These are phyloP conservation scores for Ectropis crepuscularia DNA, from an alignment of 2,888 invertebrate species.

Conservation along the genomic window DNA sequence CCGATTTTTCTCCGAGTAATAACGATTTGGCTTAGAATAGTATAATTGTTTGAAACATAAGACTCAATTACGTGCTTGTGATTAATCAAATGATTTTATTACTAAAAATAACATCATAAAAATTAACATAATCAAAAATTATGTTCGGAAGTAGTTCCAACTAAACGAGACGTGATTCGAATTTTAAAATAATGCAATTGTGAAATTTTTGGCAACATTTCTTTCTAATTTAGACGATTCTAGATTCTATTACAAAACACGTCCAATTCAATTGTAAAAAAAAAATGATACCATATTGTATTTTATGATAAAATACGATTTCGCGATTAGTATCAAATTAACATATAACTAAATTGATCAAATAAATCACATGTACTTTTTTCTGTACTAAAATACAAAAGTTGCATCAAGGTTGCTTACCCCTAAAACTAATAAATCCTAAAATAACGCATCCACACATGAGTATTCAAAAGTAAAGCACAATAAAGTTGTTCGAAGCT, in stretches of 20 bases:
- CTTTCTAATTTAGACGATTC: conserved; percentile 1
- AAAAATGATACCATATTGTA: conserved; percentile 36
- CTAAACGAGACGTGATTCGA: conserved; percentile 49
- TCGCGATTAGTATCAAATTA: conserved; percentile 58
- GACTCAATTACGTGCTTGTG: conserved; percentile 56
- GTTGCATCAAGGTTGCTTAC: conserved; percentile 62
- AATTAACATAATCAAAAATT: conserved; percentile 53
- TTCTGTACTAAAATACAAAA: conserved; percentile 79
- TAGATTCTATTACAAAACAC: conserved; percentile 46
- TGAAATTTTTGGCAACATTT: neutral
- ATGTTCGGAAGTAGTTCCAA: conserved; percentile 46
- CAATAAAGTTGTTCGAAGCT: conserved; percentile 81
- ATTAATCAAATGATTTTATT: conserved; percentile 43
- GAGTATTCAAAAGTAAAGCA: conserved; percentile 85
- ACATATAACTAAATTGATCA: conserved; percentile 66
- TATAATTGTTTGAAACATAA: conserved; percentile 60
- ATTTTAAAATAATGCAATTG: conserved; percentile 4
- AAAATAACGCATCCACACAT: conserved; percentile 81
- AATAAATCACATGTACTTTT: conserved; percentile 82
- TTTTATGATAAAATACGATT: conserved; percentile 32
- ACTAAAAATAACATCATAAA: conserved; percentile 41
- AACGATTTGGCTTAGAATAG: conserved; percentile 79
- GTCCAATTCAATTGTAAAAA: conserved; percentile 51
- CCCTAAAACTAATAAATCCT: conserved; percentile 40
- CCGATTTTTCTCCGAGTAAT: conserved; percentile 82